Conservation (phyloP, 1,140 invertebrate species). For the Grapholita molesta region DNA sequence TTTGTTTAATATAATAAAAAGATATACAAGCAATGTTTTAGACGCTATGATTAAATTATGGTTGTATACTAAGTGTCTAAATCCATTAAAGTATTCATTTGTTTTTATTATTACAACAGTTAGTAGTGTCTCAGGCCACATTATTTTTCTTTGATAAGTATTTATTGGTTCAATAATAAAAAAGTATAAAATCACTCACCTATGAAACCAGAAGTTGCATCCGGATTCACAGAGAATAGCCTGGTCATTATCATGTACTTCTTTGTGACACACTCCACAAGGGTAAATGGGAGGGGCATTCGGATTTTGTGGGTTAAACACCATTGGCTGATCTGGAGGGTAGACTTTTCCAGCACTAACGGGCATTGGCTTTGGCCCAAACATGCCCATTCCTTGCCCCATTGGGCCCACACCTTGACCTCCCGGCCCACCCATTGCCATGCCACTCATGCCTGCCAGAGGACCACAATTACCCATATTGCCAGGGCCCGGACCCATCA, state of each 20-base stretch:
- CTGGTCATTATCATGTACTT: conserved; percentile 99
- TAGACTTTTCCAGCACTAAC: conserved; percentile 95
- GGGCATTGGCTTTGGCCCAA: conserved; percentile 87
- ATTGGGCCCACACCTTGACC: conserved; percentile 81
- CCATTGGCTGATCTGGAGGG: conserved; percentile 97
- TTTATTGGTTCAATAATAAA: background rate
- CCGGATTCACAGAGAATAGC: conserved; percentile 98
- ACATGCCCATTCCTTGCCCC: conserved; percentile 82
- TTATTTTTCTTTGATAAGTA: background rate
- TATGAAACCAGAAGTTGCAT: conserved; percentile 99
- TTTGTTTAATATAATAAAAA: no score
- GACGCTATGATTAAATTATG: no score
- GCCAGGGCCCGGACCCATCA: conserved; percentile 78
- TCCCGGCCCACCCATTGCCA: conserved; percentile 80
- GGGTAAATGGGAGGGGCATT: conserved; percentile 98
- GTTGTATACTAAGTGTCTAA: no score
- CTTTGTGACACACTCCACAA: conserved; percentile 98
- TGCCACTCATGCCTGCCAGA: conserved; percentile 80
- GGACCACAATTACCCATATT: conserved; percentile 80
- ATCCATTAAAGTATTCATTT: no score
- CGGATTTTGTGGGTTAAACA: conserved; percentile 98
- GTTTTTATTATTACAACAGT: no score
- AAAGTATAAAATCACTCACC: conserved; percentile 77
- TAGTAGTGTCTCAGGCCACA: background rate
- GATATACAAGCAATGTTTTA: no score